These are phyloP conservation scores for Zonotrichia leucophrys DNA, from an alignment of 2,113 vertebrate species.

Conservation along the genomic window DNA sequence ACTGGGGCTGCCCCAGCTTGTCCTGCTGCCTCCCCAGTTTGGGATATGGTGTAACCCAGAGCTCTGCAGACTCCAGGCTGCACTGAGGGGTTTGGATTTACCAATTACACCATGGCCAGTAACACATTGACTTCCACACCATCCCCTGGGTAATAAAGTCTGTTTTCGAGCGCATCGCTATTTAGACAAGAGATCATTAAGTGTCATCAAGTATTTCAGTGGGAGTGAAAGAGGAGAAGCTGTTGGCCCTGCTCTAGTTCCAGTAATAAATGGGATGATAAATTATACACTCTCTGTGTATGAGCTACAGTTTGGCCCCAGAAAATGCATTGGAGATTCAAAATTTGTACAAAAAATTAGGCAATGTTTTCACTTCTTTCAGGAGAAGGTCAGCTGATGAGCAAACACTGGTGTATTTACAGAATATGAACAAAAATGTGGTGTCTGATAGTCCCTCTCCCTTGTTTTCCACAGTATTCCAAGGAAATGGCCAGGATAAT, in stretches of 20 bases:
- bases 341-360: background rate
- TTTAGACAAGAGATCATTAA: constrained; percentile 3
- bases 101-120: accelerated
- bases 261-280: background rate
- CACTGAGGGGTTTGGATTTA: background rate
- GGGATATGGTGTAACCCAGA: background rate
- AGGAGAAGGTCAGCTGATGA: background rate
- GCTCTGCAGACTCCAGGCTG: background rate
- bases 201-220: background rate
- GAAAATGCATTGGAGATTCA: background rate
- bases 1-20: accelerated
- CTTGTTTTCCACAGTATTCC: background rate
- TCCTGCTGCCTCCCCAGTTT: background rate
- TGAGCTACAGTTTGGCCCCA: background rate
- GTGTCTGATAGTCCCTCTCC: background rate
- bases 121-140: background rate
- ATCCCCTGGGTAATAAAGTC: background rate
- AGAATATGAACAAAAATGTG: background rate
- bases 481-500: background rate
- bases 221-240: background rate
- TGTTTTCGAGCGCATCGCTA: accelerated
- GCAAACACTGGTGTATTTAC: background rate
- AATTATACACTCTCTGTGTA: background rate
- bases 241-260: background rate
- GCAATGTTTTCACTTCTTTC: background rate